Conservation (phyloP, 1,140 invertebrate genomes). For the Aphelenchoides fujianensis region DNA sequence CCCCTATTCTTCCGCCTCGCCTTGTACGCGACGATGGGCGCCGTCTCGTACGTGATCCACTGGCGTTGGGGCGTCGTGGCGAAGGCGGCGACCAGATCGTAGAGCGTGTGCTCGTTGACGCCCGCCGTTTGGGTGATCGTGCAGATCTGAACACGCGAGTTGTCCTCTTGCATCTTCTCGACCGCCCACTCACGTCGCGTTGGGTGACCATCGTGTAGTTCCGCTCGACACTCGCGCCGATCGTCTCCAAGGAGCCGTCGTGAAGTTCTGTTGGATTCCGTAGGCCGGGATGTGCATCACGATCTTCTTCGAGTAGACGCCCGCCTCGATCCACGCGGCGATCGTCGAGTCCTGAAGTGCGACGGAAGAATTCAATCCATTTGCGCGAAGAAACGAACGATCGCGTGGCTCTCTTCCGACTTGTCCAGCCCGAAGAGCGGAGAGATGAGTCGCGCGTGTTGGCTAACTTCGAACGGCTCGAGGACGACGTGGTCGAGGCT, state of each 20-base stretch:
- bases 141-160: not conserved
- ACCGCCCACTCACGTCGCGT: not conserved
- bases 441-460: conserved; percentile 5
- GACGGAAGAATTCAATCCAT: not conserved
- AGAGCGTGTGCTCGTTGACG: conserved; percentile 5
- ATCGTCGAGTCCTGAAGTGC: conserved; percentile 28
- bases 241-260: not conserved
- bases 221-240: not conserved
- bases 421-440: conserved; percentile 20
- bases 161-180: too few relatives aligned
- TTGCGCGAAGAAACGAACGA: too few relatives aligned
- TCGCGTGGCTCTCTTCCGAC: not conserved
- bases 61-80: not conserved
- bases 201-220: not conserved
- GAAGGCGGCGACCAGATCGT: conserved; percentile 17
- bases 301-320: conserved; percentile 19
- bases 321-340: conserved; percentile 11
- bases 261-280: conserved; percentile 22
- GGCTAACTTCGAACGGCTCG: conserved; percentile 22
- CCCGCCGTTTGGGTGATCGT: not conserved
- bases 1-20: too few relatives aligned
- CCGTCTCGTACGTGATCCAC: conserved; percentile 9
- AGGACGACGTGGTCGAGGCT: conserved; percentile 23
- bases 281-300: conserved; percentile 27
- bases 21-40: conserved; percentile 6